Evolutionary conservation across 2,888 invertebrate genomes (phyloP), one percentile per base, ranked within the genome.

Genomic region (Actias luna): DNA sequence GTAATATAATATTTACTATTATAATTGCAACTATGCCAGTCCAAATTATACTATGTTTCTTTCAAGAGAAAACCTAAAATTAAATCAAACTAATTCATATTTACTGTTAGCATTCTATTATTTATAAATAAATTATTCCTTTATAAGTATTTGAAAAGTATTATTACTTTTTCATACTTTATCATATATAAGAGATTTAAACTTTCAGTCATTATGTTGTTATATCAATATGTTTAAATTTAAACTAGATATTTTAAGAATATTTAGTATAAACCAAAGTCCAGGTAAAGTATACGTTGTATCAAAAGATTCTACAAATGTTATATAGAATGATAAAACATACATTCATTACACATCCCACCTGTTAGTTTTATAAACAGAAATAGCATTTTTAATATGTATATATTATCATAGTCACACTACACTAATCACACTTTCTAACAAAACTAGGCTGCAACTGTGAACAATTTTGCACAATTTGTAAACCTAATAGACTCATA

Each of bases 361-460:
- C n/a, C 18, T 2, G 8, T 42, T 18, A 42, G n/a, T 4, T 42
- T 42, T 50, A 25, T 50, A 50, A 50, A 25, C 29, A 42, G 39
- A 31, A 18, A 33, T 58, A 42, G 52, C 55, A 57, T 61, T 12
- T 55, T 61, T 36, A 61, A 35, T 50, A 57, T 60, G 42, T 55
- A 57, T 60, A 57, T 55, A 58, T 46, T 73, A 68, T 69, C 69
- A 68, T 60, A 42, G 72, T 65, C 65, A 79, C 67, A 76, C 71
- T 71, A 78, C 63, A 64, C 66, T 82, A 80, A 62, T 60, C 74
- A 77, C 75, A 84, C 83, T 85, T 85, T 85, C 83, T 84, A 80
- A 66, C 42, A 69, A 63, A 79, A 73, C 75, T 80, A 78, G 80
- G 75, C 74, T 80, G 72, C 64, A 63, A 71, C 69, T 70, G 62